A percentile compares a stretch with the other conserved stretches of the same genome.
phyloP scores from a whole-genome alignment of 2,888 invertebrate species.

The Andrena marginata region DNA sequence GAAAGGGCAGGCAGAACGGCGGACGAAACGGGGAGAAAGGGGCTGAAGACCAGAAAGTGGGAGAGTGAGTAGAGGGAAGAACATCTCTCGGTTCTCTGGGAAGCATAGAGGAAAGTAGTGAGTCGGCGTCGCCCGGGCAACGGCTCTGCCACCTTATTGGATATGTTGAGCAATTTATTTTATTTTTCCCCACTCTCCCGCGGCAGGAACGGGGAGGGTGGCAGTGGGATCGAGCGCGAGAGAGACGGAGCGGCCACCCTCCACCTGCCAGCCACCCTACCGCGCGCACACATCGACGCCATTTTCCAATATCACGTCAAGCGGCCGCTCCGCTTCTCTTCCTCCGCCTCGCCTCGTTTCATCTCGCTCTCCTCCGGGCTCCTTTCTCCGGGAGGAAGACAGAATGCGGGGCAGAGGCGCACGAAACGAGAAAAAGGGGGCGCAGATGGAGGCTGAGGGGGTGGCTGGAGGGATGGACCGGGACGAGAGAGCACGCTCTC shows the following conservation, averaged over 20 bases:
- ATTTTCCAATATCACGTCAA: constrained; percentile 84
- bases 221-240: constrained; percentile 20
- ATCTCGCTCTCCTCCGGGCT: constrained; percentile 62
- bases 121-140: constrained; percentile 83
- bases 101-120: constrained; percentile 76
- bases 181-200: constrained; percentile 78
- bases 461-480: constrained; percentile 44
- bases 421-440: constrained; percentile 63
- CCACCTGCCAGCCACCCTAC: constrained; percentile 59
- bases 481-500: constrained; percentile 55
- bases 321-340: constrained; percentile 70
- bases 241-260: constrained; percentile 51
- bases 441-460: constrained; percentile 59
- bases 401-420: constrained; percentile 43
- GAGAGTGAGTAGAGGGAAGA: constrained; percentile 57
- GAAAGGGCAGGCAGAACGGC: constrained; percentile 11
- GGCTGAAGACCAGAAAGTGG: constrained; percentile 31
- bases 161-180: constrained; percentile 85
- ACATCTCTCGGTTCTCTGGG: constrained; percentile 69
- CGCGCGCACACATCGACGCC: constrained; percentile 81
- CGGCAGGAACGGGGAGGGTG: constrained; percentile 32
- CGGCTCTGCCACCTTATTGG: constrained; percentile 85
- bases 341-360: constrained; percentile 47
- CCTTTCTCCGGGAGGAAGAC: constrained; percentile 63
- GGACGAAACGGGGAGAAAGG: constrained; percentile 26